Evolutionary conservation across 2,888 invertebrate species (phyloP).

Genomic region (Lordiphosa andalusiaca): DNA sequence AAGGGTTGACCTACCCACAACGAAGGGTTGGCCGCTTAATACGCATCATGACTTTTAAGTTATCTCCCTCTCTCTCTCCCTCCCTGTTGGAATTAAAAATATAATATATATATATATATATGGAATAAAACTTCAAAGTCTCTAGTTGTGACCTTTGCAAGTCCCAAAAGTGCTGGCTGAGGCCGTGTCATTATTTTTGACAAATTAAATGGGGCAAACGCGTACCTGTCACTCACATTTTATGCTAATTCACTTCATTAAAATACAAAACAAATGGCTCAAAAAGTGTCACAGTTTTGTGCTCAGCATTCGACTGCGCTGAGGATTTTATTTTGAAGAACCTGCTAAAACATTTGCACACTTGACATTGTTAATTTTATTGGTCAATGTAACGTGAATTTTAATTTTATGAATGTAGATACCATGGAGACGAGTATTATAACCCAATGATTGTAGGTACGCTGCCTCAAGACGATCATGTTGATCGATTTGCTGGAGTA

Average conservation of each 20-base stretch:
- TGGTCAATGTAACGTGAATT: slow-evolving; percentile 1
- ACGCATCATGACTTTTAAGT: slow-evolving; percentile 76
- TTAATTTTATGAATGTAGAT: background rate
- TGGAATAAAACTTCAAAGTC: slow-evolving; percentile 59
- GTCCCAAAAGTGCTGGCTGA: slow-evolving; percentile 67
- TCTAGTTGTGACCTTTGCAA: slow-evolving; percentile 53
- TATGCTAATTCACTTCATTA: slow-evolving; percentile 74
- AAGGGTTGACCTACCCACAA: slow-evolving; percentile 58
- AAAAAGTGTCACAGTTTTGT: slow-evolving; percentile 56
- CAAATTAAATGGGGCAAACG: slow-evolving; percentile 55
- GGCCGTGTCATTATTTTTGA: slow-evolving; percentile 67
- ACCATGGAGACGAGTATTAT: no score
- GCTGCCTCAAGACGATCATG: no score
- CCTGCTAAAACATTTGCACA: slow-evolving; percentile 12
- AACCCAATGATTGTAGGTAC: no score
- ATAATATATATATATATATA: no score
- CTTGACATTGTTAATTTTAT: slow-evolving; percentile 30
- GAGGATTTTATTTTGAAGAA: slow-evolving; percentile 6
- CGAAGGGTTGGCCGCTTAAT: slow-evolving; percentile 56
- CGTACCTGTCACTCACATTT: slow-evolving; percentile 61
- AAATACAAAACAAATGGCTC: slow-evolving; percentile 57
- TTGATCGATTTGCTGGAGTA: no score
- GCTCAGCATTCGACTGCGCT: slow-evolving; percentile 23
- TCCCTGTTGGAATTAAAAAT: slow-evolving; percentile 53
- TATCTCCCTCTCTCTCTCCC: slow-evolving; percentile 41